These are phyloP conservation scores for Phenacoccus solenopsis DNA, from an alignment of 1,140 invertebrate species.

Conservation along the genomic window DNA sequence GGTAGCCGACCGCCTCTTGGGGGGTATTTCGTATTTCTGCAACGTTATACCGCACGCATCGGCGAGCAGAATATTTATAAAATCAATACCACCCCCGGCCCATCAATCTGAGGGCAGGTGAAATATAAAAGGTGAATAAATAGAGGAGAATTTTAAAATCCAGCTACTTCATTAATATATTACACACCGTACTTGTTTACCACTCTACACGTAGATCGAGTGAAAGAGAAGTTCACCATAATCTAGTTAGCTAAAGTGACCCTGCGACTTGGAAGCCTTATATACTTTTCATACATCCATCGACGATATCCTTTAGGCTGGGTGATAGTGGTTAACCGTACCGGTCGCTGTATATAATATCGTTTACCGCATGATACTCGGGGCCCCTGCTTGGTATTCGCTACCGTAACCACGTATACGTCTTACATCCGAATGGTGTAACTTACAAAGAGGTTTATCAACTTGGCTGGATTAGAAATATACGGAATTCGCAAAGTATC, in stretches of 20 bases:
- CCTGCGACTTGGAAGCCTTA: background rate
- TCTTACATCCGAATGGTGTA: background rate
- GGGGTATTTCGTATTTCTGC: background rate
- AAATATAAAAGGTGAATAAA: background rate
- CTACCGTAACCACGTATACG: background rate
- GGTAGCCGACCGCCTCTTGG: too few species aligned
- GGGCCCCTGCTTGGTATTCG: too few species aligned
- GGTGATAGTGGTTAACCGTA: too few species aligned
- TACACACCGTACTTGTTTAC: too few species aligned
- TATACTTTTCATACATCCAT: background rate
- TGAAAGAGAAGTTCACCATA: too few species aligned
- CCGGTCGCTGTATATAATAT: background rate
- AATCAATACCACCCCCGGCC: background rate
- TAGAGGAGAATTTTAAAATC: background rate
- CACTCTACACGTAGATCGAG: too few species aligned
- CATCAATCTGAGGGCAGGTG: background rate
- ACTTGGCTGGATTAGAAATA: background rate
- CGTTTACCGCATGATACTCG: too few species aligned
- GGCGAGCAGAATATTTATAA: background rate
- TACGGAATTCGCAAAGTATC: conserved; percentile 1
- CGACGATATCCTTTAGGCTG: background rate
- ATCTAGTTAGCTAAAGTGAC: conserved; percentile 1
- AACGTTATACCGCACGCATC: background rate
- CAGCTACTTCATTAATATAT: too few species aligned
- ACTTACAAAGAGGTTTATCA: conserved; percentile 2